Evolutionary conservation across 2,113 vertebrate genomes (phyloP).

Genomic region (Ammodramus savannarum): DNA sequence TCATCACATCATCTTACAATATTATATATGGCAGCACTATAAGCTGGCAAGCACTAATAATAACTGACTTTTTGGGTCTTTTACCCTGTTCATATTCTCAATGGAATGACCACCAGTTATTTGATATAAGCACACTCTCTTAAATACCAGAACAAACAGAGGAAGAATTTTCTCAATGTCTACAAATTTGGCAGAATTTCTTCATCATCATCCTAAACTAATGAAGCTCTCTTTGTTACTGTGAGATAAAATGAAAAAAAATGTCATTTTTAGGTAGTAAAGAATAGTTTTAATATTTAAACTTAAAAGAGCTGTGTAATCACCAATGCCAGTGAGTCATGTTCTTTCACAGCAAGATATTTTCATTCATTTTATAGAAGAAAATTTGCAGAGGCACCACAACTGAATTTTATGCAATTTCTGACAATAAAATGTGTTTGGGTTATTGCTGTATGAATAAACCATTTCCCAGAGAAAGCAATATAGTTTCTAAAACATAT

Average conservation of each 20-base stretch:
- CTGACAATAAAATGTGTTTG: constrained; percentile 29
- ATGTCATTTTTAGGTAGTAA: neutral
- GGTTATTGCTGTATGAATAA: constrained; percentile 59
- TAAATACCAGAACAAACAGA: neutral
- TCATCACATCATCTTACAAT: neutral
- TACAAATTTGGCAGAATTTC: constrained; percentile 16
- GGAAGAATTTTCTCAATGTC: neutral
- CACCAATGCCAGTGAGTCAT: constrained; percentile 9
- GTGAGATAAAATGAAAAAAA: constrained; percentile 7
- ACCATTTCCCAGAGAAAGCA: constrained; percentile 39
- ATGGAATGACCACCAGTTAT: neutral
- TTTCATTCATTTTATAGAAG: constrained; percentile 12
- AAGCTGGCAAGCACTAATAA: neutral
- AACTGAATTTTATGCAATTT: constrained; percentile 27
- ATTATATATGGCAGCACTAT: neutral
- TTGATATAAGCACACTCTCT: neutral
- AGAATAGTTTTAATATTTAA: constrained; percentile 36
- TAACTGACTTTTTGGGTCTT: neutral
- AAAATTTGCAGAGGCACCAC: constrained; percentile 33
- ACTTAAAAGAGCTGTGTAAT: constrained; percentile 16
- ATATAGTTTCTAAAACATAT: constrained; percentile 21
- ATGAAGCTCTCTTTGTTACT: neutral
- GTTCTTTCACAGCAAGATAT: constrained; percentile 19
- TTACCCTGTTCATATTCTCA: neutral
- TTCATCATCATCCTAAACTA: neutral